Evolutionary conservation across 2,888 invertebrate species (phyloP).

Genomic region (Aleiodes alternator): DNA sequence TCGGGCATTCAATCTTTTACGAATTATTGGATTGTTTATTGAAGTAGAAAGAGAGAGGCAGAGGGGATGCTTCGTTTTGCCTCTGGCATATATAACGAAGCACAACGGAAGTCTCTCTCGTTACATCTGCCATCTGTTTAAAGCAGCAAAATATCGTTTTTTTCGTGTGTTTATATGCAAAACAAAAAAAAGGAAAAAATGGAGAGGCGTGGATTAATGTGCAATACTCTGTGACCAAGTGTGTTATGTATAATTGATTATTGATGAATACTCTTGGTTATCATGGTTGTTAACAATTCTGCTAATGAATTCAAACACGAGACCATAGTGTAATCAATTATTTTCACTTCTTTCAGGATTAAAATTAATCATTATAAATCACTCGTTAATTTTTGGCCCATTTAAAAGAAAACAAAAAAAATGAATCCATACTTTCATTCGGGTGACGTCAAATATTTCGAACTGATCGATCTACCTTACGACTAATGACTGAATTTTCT

Average conservation of each 20-base stretch:
- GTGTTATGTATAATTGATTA: slow-evolving; percentile 1
- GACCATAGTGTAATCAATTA: neutral
- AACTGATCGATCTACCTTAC: slow-evolving; percentile 21
- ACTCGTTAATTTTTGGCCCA: neutral
- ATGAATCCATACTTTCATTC: slow-evolving; percentile 30
- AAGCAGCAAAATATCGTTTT: no score
- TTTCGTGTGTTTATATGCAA: slow-evolving; percentile 5
- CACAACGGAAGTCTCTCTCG: slow-evolving; percentile 35
- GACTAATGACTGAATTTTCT: slow-evolving; percentile 4
- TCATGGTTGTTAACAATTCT: neutral
- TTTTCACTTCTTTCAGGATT: neutral
- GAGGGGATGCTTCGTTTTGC: slow-evolving; percentile 2
- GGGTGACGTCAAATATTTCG: slow-evolving; percentile 21
- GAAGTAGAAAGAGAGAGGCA: slow-evolving; percentile 9
- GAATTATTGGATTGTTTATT: slow-evolving; percentile 45
- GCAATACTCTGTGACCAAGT: no score
- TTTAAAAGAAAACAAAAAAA: neutral
- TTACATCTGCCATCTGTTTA: slow-evolving; percentile 33
- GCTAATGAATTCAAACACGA: neutral
- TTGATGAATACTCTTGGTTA: neutral
- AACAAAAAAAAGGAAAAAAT: slow-evolving; percentile 3
- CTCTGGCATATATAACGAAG: slow-evolving; percentile 16
- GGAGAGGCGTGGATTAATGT: neutral
- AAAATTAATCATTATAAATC: slow-evolving; percentile 18
- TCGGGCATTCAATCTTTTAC: slow-evolving; percentile 37